A percentile compares a stretch with the other conserved stretches of the same genome.
Conservation (phyloP, 2,888 invertebrate genomes). For the Chesias legatella region DNA sequence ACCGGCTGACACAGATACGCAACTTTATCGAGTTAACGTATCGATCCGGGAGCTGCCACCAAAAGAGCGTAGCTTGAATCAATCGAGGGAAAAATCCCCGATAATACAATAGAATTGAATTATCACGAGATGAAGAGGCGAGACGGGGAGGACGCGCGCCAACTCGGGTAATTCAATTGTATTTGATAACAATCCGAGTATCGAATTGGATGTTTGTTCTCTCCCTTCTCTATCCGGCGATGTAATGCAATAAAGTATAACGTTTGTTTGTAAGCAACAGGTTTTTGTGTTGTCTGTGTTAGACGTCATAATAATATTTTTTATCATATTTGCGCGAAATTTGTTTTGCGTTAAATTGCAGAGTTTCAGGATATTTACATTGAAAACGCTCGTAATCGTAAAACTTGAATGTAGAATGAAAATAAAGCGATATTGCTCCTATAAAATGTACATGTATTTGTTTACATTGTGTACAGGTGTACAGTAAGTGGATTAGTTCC, state of each 20-base stretch:
- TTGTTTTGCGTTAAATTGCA: too few relatives aligned
- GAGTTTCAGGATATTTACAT: too few relatives aligned
- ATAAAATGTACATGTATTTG: too few relatives aligned
- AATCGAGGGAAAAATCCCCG: slow-evolving; percentile 66
- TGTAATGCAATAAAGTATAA: slow-evolving; percentile 47
- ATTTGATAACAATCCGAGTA: slow-evolving; percentile 68
- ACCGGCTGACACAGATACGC: slow-evolving; percentile 3
- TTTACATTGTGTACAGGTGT: too few relatives aligned
- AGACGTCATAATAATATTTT: too few relatives aligned
- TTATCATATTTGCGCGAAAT: too few relatives aligned
- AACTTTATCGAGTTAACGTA: slow-evolving; percentile 19
- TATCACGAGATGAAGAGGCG: slow-evolving; percentile 70
- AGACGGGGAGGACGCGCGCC: slow-evolving; percentile 35
- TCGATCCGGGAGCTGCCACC: slow-evolving; percentile 22
- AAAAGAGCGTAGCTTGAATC: slow-evolving; percentile 45
- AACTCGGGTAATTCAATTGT: slow-evolving; percentile 71
- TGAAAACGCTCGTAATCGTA: too few relatives aligned
- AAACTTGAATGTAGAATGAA: too few relatives aligned
- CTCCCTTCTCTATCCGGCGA: slow-evolving; percentile 30
- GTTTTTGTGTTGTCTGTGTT: slow-evolving; percentile 25
- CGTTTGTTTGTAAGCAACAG: slow-evolving; percentile 57
- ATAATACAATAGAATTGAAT: slow-evolving; percentile 77
- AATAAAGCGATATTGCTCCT: too few relatives aligned
- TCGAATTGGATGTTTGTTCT: slow-evolving; percentile 56
- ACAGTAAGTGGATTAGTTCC: too few relatives aligned